A percentile compares a stretch with the other conserved stretches of the same genome.
phyloP scores from a whole-genome alignment of 2,797 vertebrate species.

The Acanthopagrus latus region DNA sequence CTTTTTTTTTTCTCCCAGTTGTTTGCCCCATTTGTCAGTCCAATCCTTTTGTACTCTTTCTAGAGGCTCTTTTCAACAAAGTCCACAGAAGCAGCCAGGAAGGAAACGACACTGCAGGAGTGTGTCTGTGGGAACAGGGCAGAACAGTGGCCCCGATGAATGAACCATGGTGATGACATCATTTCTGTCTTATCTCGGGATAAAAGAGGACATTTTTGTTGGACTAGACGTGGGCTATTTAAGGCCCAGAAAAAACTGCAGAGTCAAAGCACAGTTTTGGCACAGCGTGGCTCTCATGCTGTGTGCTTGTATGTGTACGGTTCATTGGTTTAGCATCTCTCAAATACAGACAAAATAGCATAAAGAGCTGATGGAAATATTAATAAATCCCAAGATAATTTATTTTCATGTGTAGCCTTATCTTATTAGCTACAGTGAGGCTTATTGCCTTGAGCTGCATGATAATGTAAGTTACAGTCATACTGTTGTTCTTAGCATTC shows the following conservation, averaged over 20 bases:
- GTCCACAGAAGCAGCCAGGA: conserved; percentile 46
- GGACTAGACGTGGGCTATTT: conserved; percentile 62
- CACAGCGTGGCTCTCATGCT: conserved; percentile 12
- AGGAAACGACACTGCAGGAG: conserved; percentile 60
- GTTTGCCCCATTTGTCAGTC: conserved; percentile 6
- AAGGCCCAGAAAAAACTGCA: conserved; percentile 48
- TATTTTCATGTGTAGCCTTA: not conserved
- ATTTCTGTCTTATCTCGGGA: conserved; percentile 68
- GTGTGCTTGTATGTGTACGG: not conserved
- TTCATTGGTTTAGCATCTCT: not conserved
- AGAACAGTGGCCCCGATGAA: conserved; percentile 33
- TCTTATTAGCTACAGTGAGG: not conserved
- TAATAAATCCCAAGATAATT: not conserved
- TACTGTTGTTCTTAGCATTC: not conserved
- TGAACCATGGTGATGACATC: conserved; percentile 63
- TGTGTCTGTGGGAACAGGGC: conserved; percentile 61
- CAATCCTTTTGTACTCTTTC: conserved; percentile 37
- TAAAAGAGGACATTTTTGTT: conserved; percentile 67
- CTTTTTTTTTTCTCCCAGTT: not conserved
- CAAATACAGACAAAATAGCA: not conserved
- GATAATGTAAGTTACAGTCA: too few relatives aligned
- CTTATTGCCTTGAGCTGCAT: not conserved
- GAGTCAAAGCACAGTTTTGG: conserved; percentile 34
- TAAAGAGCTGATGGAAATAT: not conserved
- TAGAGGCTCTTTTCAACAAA: conserved; percentile 14